Evolutionary conservation across 2,888 invertebrate genomes (phyloP), one percentile per base, ranked within the genome.

Genomic region (Oxycera nigricornis): DNA sequence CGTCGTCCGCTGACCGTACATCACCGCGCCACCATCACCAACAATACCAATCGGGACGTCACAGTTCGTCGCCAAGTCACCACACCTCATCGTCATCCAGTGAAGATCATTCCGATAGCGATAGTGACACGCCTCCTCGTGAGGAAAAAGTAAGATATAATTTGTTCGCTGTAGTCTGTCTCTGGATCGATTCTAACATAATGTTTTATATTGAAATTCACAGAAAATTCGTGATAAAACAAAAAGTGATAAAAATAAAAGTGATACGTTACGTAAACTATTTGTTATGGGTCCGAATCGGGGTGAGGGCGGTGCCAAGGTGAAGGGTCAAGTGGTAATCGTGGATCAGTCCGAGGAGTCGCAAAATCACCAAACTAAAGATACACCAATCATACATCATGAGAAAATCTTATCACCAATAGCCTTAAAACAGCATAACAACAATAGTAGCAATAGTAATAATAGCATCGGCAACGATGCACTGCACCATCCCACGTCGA

Each of bases 281-380:
- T 91, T 91, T 81, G 72, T 65, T 17, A 73, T 73, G 39, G 91
- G 91, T 79, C 91, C 91, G 4, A 91, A 90, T 52, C 90, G 91
- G 77, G 91, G 92, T 76, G 92, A 90, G 72, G 91, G 91, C 17
- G 91, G 91, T 1, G 91, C 91, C 1, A 91, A 90, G 79, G 89
- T 89, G 73, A 91, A 92, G 82, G 91, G 90, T 1, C 92, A 92
- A 78, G 92, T 92, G 70, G 90, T 92, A 72, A 90, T 92, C 73
- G 90, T 92, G 75, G 92, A 91, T 79, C 87, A 87, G 77, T 87
- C 88, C 52, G 87, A 88, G 77, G 72, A 65, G 52, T 65, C 70
- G 72, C 52, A 59, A 75, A 50, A 62, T 73, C 61, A 83, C 83
- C 73, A 83, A 86, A 67, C 84, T 81, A 77, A 78, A 82, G 79